These are phyloP conservation scores for Balearica regulorum DNA, from an alignment of 2,797 vertebrate genomes.

Conservation along the genomic window DNA sequence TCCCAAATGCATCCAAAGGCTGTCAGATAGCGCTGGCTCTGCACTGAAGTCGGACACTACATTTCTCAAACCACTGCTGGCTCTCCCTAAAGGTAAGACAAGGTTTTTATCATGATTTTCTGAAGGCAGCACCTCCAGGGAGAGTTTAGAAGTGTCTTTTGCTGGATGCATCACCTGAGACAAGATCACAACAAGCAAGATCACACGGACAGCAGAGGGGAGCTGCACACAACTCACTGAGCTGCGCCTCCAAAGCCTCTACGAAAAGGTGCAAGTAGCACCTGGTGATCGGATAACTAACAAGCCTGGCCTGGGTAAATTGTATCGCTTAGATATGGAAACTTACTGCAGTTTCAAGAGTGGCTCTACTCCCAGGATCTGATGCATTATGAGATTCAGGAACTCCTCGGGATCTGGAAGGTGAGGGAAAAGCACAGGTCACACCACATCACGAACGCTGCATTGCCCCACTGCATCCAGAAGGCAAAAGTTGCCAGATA, in stretches of 20 bases:
- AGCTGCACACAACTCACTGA: neutral
- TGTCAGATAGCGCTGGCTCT: neutral
- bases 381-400: constrained; percentile 87
- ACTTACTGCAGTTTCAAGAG: constrained; percentile 82
- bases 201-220: neutral
- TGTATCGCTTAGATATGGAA: neutral
- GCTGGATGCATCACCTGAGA: neutral
- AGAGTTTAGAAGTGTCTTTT: neutral
- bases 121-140: neutral
- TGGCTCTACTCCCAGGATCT: constrained; percentile 84
- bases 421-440: neutral
- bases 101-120: neutral
- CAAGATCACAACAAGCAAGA: neutral
- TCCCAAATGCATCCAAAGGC: neutral
- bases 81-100: neutral
- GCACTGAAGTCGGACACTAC: neutral
- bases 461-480: neutral
- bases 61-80: neutral
- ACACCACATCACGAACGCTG: neutral
- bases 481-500: neutral
- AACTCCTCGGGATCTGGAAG: constrained; percentile 90
- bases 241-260: neutral
- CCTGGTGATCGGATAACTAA: neutral
- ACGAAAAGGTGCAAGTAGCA: neutral
- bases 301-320: neutral